Evolutionary conservation across 2,888 invertebrate genomes (phyloP).

Genomic region (Lithophane ornitopus): DNA sequence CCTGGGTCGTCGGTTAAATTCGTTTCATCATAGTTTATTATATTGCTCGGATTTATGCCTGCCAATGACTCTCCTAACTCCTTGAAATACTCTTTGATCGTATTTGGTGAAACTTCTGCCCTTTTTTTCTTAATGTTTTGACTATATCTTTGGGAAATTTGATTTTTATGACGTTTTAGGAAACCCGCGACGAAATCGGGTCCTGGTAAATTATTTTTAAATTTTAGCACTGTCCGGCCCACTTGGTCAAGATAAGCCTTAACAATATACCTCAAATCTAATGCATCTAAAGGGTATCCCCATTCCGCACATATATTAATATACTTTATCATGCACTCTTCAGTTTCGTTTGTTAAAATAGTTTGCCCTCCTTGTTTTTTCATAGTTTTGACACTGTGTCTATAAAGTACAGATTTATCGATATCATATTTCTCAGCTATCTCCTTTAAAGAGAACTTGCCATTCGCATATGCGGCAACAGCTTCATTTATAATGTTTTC

Average conservation of each 20-base stretch:
- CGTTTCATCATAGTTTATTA: constrained; percentile 54
- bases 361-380: constrained; percentile 59
- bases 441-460: constrained; percentile 16
- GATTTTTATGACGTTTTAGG: constrained; percentile 33
- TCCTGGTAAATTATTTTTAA: constrained; percentile 39
- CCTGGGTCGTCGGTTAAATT: constrained; percentile 55
- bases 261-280: constrained; percentile 50
- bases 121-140: constrained; percentile 56
- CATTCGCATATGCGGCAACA: constrained; percentile 17
- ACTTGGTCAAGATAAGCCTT: constrained; percentile 44
- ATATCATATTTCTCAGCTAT: constrained; percentile 30
- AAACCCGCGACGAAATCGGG: constrained; percentile 43
- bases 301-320: constrained; percentile 60
- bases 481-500: constrained; percentile 15
- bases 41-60: constrained; percentile 34
- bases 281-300: constrained; percentile 55
- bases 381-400: constrained; percentile 48
- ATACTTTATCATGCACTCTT: constrained; percentile 53
- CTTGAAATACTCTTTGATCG: constrained; percentile 44
- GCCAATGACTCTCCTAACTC: constrained; percentile 33
- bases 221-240: constrained; percentile 20
- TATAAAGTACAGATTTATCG: constrained; percentile 8
- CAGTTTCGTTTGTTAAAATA: constrained; percentile 45
- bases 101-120: constrained; percentile 49
- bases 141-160: constrained; percentile 29